Evolutionary conservation across 1,140 invertebrate genomes (phyloP).

Genomic region (Rhysida immarginata): DNA sequence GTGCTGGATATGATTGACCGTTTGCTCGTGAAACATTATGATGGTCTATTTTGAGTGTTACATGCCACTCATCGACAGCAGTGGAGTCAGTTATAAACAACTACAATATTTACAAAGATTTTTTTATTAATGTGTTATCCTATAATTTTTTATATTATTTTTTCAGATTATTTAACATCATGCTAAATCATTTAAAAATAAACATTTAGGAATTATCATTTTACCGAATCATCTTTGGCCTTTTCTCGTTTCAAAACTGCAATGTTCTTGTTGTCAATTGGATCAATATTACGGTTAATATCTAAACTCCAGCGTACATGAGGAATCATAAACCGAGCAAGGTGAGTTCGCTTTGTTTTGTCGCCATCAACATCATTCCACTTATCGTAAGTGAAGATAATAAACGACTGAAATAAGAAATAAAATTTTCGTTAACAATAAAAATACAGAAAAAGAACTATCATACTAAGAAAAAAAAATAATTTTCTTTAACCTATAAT

Average conservation of each 20-base stretch:
- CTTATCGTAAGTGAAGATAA: neutral
- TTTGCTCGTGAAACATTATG: neutral
- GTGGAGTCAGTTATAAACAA: neutral
- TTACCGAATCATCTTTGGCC: neutral
- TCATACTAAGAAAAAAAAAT: neutral
- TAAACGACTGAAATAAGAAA: neutral
- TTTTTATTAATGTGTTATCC: neutral
- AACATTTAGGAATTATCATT: neutral
- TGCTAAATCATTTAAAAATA: neutral
- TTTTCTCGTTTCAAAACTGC: conserved; percentile 1
- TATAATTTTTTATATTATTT: neutral
- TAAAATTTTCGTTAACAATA: neutral
- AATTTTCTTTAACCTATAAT: neutral
- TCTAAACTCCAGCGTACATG: neutral
- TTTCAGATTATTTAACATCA: neutral
- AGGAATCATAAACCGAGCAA: neutral
- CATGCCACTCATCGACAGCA: neutral
- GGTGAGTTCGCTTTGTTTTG: neutral
- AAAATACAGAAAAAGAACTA: neutral
- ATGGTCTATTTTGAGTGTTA: neutral
- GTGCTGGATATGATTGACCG: neutral
- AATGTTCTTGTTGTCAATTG: neutral
- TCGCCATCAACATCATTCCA: neutral
- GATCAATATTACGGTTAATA: neutral
- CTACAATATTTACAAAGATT: no score